Evolutionary conservation across 2,797 vertebrate species (phyloP).

Genomic region (Emys orbicularis): DNA sequence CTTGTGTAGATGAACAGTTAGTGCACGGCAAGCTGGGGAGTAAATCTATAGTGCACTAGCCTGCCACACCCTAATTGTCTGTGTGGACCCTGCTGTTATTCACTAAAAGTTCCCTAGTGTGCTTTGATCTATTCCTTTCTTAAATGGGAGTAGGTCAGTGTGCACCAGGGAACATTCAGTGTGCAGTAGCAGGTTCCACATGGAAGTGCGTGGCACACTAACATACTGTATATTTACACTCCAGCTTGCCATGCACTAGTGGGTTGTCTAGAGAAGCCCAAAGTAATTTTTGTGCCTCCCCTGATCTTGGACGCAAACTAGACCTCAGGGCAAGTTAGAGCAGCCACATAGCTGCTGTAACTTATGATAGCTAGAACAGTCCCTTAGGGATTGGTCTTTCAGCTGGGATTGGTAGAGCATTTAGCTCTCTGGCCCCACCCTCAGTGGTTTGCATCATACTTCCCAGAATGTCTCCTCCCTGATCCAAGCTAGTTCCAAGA

Average conservation of each 20-base stretch:
- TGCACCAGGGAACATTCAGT: not conserved
- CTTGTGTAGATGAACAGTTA: not conserved
- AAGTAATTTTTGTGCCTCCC: accelerated
- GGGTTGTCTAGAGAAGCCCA: not conserved
- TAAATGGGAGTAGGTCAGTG: not conserved
- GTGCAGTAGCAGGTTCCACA: not conserved
- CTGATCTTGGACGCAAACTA: not conserved
- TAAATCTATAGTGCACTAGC: not conserved
- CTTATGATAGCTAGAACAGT: not conserved
- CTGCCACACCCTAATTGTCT: not conserved
- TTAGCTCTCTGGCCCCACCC: not conserved
- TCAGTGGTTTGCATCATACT: not conserved
- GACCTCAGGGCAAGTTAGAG: not conserved
- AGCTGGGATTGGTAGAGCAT: not conserved
- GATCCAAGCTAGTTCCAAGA: not conserved
- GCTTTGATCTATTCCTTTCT: not conserved
- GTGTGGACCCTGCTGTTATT: not conserved
- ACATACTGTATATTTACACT: not conserved
- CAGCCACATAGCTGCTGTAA: not conserved
- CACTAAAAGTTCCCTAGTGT: not conserved
- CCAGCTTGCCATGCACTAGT: not conserved
- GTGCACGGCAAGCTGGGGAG: not conserved
- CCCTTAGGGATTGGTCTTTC: not conserved
- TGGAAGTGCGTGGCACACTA: not conserved
- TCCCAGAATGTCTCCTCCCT: not conserved